Evolutionary conservation across 1,140 invertebrate species (phyloP), one percentile per base, ranked within the genome.

Genomic region (Adelges cooleyi): DNA sequence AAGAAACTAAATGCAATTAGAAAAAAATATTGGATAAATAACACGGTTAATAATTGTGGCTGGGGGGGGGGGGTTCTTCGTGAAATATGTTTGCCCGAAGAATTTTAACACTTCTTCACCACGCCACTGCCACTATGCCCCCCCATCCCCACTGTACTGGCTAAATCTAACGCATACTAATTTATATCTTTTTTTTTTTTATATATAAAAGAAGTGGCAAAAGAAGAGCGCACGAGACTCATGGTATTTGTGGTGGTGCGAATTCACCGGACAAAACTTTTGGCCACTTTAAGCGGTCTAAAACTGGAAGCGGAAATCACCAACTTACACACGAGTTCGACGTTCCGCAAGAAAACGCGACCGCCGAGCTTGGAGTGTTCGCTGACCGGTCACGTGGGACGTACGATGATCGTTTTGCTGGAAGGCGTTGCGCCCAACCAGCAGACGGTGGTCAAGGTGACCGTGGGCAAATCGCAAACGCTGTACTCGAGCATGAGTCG

Each of bases 361-460:
- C 82, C 79, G 6, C 78, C 76, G 13, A 81, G 84, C 49, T 79
- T 90, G 9, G 92, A 95, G 71, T 90, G 87, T 70, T 92, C 90
- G 11, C 78, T 94, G 4, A 91, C 87, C 10, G 92, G 92, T 2
- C 92, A 94, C 74, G 83, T 95, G 42, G 92, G 92, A 2, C 81
- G 90, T 48, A 90, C 91, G 2, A 93, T 89, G 84, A 93, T 98
- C 66, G 89, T 93, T 33, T 75, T 98, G 22, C 76, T 95, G 0
- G 93, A 96, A 77, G 92, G 92, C 9, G 82, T 86, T 11, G 85
- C 89, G 8, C 90, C 91, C 1, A 89, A 84, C 76, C 89, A 93
- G 74, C 92, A 95, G 84, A 96, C 92, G 27, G 92, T 98, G 3
- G 94, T 97, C 0, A 90, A 91, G 72, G 86, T 95, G 17, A 91